These are phyloP conservation scores for Phrynocephalus guinanensis DNA, from an alignment of 2,797 vertebrate species.

Conservation along the genomic window DNA sequence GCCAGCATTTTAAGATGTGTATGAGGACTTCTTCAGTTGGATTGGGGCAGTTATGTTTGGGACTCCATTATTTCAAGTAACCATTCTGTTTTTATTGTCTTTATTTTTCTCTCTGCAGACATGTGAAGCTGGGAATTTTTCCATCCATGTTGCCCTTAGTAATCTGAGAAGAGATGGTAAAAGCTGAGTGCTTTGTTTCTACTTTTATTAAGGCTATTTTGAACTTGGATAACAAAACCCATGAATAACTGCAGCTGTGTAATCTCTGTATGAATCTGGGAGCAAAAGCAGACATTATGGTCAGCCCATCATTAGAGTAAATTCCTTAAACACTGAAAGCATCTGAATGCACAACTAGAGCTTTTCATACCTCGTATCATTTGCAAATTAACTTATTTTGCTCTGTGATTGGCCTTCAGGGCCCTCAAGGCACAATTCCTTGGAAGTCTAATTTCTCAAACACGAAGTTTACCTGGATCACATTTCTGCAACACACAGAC, in stretches of 20 bases:
- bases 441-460: too few relatives aligned
- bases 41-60: background rate
- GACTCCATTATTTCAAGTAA: background rate
- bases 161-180: slow-evolving; percentile 83
- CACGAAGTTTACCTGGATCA: too few relatives aligned
- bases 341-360: too few relatives aligned
- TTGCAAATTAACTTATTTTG: too few relatives aligned
- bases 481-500: too few relatives aligned
- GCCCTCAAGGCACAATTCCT: background rate
- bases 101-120: slow-evolving; percentile 74
- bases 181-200: slow-evolving; percentile 56
- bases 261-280: background rate
- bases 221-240: slow-evolving; percentile 20
- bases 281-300: too few relatives aligned
- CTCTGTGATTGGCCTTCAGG: background rate
- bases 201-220: slow-evolving; percentile 9
- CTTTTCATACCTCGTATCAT: too few relatives aligned
- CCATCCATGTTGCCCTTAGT: slow-evolving; percentile 86
- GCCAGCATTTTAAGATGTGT: background rate
- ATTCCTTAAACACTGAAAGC: too few relatives aligned
- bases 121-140: slow-evolving; percentile 92
- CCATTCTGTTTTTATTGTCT: slow-evolving; percentile 1
- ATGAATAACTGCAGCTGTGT: background rate
- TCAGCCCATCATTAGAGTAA: too few relatives aligned
- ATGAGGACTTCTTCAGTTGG: background rate